Percentiles rank a stretch among this genome's conserved stretches.
These are phyloP conservation scores for Cantharis nigra DNA, from an alignment of 2,888 invertebrate species.

Conservation along the genomic window DNA sequence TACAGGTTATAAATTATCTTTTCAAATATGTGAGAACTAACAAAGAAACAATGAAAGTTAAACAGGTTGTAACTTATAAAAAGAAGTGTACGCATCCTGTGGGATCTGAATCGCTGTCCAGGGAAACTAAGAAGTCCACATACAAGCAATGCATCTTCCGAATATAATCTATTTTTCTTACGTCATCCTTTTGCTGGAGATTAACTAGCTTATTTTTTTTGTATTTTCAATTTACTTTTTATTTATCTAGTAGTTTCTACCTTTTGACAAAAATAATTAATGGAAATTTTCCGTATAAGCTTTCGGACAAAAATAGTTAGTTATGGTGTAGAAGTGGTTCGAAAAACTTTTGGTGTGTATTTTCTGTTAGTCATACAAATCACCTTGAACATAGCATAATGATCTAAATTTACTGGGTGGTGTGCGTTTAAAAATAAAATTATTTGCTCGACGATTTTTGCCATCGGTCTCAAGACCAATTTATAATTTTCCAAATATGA, in stretches of 20 bases:
- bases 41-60: not conserved
- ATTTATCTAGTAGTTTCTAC: not conserved
- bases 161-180: not conserved
- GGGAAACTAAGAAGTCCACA: not conserved
- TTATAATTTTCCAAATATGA: too few species aligned
- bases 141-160: not conserved
- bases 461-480: not conserved
- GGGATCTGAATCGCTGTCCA: not conserved
- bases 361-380: too few species aligned
- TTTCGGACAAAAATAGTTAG: not conserved
- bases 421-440: too few species aligned
- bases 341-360: too few species aligned
- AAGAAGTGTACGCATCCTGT: not conserved
- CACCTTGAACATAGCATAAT: too few species aligned
- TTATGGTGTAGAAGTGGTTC: not conserved
- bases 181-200: not conserved
- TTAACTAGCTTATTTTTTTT: not conserved
- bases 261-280: not conserved
- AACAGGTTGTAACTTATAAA: not conserved
- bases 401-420: too few species aligned
- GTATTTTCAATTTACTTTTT: not conserved
- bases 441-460: not conserved
- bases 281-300: not conserved
- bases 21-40: not conserved
- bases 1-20: not conserved